A percentile compares a stretch with the other conserved stretches of the same genome.
Conservation (phyloP, 2,113 vertebrate species). For the Siphamia tubifer region DNA sequence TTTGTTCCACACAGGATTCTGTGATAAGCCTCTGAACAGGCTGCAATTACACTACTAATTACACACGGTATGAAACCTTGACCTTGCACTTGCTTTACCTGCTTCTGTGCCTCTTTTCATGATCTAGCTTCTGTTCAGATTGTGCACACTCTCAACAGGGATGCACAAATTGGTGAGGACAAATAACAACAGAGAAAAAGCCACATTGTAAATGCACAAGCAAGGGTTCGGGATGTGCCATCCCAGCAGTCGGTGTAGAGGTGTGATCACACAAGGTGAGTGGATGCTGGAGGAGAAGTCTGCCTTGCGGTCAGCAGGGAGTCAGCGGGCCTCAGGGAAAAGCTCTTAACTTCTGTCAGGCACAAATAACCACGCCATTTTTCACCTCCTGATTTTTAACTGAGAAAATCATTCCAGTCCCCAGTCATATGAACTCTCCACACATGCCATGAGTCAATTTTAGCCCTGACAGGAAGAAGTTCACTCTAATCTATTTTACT, state of each 20-base stretch:
- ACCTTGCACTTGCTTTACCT: conserved; percentile 43
- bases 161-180: background rate
- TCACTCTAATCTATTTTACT: conserved; percentile 20
- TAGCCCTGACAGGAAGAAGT: conserved; percentile 52
- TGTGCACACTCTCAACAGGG: conserved; percentile 11
- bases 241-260: conserved; percentile 48
- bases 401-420: conserved; percentile 78
- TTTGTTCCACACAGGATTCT: conserved; percentile 50
- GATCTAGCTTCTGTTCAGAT: background rate
- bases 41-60: conserved; percentile 62
- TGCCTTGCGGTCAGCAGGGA: conserved; percentile 80
- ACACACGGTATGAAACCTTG: conserved; percentile 49
- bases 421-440: conserved; percentile 80
- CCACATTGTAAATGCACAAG: conserved; percentile 9
- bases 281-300: conserved; percentile 74
- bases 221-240: conserved; percentile 30
- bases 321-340: conserved; percentile 77
- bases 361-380: conserved; percentile 84
- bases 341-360: conserved; percentile 87
- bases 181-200: background rate
- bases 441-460: conserved; percentile 77
- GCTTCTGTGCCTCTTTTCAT: background rate
- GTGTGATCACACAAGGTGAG: conserved; percentile 80
- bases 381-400: conserved; percentile 82
- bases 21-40: conserved; percentile 45